Evolutionary conservation across 2,888 invertebrate species (phyloP).

Genomic region (Dermolepida albohirtum): DNA sequence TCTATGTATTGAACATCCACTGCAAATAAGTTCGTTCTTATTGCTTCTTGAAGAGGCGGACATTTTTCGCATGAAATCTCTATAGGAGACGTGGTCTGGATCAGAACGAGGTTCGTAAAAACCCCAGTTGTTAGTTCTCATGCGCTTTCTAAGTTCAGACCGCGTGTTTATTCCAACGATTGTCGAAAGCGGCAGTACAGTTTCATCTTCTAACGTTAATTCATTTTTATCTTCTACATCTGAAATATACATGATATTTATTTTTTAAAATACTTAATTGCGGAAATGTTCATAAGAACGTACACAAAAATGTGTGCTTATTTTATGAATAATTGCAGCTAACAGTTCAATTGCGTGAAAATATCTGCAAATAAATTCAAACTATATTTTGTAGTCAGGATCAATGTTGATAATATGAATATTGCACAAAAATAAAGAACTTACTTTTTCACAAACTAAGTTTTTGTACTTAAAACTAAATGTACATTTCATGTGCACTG

Average conservation of each 20-base stretch:
- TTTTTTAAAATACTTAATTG: no score
- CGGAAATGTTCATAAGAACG: no score
- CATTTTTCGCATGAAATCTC: constrained; percentile 34
- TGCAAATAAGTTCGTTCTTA: background rate
- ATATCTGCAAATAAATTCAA: no score
- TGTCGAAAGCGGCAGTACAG: constrained; percentile 45
- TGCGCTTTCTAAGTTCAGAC: constrained; percentile 32
- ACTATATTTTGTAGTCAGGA: no score
- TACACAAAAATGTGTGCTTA: no score
- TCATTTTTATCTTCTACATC: constrained; percentile 26
- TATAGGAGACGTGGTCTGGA: constrained; percentile 31
- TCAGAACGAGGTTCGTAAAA: constrained; percentile 25
- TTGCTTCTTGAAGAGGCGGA: constrained; percentile 3
- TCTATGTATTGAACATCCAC: constrained; percentile 4
- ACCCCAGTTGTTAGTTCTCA: constrained; percentile 43
- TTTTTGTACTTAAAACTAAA: no score
- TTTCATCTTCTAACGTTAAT: constrained; percentile 48
- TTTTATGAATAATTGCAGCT: no score
- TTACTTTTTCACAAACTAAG: no score
- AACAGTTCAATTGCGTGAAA: no score
- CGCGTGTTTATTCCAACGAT: constrained; percentile 26
- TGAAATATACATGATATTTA: background rate
- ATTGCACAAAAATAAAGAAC: no score
- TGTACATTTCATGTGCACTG: no score
- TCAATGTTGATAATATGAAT: no score